Conservation (phyloP, 1,140 invertebrate genomes). For the Zaprionus capensis region DNA sequence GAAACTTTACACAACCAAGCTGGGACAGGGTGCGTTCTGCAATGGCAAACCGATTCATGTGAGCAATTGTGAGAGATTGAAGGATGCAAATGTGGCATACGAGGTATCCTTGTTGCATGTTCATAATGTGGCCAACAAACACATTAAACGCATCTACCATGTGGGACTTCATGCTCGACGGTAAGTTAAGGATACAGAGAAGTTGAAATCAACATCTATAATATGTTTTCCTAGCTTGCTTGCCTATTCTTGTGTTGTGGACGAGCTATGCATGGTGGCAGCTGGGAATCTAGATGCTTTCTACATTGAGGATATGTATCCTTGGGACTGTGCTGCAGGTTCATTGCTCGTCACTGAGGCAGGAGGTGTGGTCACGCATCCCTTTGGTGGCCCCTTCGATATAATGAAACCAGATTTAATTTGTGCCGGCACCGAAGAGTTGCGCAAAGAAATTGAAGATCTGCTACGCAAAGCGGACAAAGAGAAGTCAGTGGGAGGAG, state of each 20-base stretch:
- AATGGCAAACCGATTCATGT: slow-evolving; percentile 87
- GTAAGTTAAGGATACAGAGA: slow-evolving; percentile 41
- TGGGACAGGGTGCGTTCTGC: slow-evolving; percentile 90
- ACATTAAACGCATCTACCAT: slow-evolving; percentile 81
- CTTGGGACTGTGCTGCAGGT: slow-evolving; percentile 90
- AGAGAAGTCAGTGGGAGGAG: slow-evolving; percentile 66
- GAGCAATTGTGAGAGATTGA: slow-evolving; percentile 65
- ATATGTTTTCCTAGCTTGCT: slow-evolving; percentile 51
- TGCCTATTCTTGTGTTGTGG: slow-evolving; percentile 76
- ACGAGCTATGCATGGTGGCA: slow-evolving; percentile 89
- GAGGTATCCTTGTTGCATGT: slow-evolving; percentile 79
- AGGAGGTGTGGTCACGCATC: slow-evolving; percentile 86
- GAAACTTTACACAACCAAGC: slow-evolving; percentile 89
- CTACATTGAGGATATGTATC: slow-evolving; percentile 89
- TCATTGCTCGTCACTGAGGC: slow-evolving; percentile 90
- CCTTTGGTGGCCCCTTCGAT: slow-evolving; percentile 87
- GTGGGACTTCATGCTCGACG: slow-evolving; percentile 72
- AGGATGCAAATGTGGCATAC: slow-evolving; percentile 80
- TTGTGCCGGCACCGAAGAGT: slow-evolving; percentile 86
- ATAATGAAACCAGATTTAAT: slow-evolving; percentile 88
- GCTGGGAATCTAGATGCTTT: slow-evolving; percentile 90
- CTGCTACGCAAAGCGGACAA: slow-evolving; percentile 71
- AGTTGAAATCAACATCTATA: not conserved
- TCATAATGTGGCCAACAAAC: slow-evolving; percentile 70
- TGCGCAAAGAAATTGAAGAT: slow-evolving; percentile 73